phyloP scores from a whole-genome alignment of 2,797 vertebrate species.

The Sebastes miniatus region DNA sequence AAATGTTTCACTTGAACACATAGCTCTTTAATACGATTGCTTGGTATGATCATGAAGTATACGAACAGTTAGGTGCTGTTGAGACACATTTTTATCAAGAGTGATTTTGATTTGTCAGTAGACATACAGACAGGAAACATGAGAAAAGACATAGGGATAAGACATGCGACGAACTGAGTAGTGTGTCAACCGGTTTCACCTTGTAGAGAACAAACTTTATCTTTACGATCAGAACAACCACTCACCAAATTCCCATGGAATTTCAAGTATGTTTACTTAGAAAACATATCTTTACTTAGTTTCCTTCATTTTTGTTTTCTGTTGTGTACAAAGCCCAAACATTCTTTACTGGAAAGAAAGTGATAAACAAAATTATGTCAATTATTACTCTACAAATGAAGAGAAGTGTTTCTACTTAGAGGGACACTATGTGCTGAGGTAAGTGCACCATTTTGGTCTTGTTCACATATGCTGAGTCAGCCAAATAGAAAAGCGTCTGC shows the following conservation, averaged over 20 bases:
- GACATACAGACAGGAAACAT: too few species aligned
- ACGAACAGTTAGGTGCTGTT: neutral
- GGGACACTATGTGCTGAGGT: neutral
- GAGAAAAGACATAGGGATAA: too few species aligned
- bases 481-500: neutral
- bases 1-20: neutral
- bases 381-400: neutral
- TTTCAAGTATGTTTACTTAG: neutral
- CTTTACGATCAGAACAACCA: neutral
- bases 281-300: neutral
- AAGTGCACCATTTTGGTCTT: neutral
- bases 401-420: neutral
- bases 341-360: neutral
- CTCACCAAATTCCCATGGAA: neutral
- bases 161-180: neutral
- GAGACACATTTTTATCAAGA: too few species aligned
- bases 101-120: too few species aligned
- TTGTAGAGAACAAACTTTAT: neutral
- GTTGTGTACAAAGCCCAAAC: neutral
- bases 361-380: neutral
- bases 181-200: neutral
- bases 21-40: neutral
- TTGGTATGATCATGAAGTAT: neutral
- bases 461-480: constrained; percentile 3
- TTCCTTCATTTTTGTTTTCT: neutral